Conservation (phyloP, 1,140 invertebrate genomes). For the Diprion similis region DNA sequence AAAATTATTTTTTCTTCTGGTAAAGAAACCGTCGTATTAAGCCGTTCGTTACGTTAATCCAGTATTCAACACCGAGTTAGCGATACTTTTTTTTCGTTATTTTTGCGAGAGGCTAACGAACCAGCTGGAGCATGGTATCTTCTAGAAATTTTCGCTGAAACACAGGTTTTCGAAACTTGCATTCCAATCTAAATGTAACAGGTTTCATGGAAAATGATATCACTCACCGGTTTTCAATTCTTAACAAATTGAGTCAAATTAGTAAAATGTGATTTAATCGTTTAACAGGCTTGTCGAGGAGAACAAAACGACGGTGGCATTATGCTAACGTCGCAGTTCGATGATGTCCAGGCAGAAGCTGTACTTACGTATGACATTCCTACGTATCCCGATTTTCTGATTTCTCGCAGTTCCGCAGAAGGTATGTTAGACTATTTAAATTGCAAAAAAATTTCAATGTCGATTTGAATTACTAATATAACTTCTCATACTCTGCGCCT, state of each 20-base stretch:
- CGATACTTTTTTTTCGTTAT: background rate
- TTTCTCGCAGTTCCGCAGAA: slow-evolving; percentile 73
- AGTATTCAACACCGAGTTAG: background rate
- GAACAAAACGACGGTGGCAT: slow-evolving; percentile 58
- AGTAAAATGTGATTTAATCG: too few relatives aligned
- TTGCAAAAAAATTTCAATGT: slow-evolving; percentile 52
- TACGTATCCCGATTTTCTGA: slow-evolving; percentile 74
- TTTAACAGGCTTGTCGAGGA: slow-evolving; percentile 65
- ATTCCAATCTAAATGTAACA: too few relatives aligned
- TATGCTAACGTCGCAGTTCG: slow-evolving; percentile 30
- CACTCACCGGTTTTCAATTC: slow-evolving; percentile 6
- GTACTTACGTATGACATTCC: slow-evolving; percentile 67
- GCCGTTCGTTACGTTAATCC: too few relatives aligned
- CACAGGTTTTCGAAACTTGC: too few relatives aligned
- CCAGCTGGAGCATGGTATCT: too few relatives aligned
- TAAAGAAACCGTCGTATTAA: slow-evolving; percentile 32
- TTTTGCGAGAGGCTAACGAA: background rate
- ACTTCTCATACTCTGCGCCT: background rate
- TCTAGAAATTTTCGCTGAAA: too few relatives aligned
- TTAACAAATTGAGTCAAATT: background rate
- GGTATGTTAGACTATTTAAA: slow-evolving; percentile 55
- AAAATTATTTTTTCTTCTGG: slow-evolving; percentile 71
- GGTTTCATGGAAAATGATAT: background rate
- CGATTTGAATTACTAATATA: slow-evolving; percentile 71
- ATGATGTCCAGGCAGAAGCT: slow-evolving; percentile 44